These are phyloP conservation scores for Syrmaticus mikado DNA, from an alignment of 2,113 vertebrate species.

Conservation along the genomic window DNA sequence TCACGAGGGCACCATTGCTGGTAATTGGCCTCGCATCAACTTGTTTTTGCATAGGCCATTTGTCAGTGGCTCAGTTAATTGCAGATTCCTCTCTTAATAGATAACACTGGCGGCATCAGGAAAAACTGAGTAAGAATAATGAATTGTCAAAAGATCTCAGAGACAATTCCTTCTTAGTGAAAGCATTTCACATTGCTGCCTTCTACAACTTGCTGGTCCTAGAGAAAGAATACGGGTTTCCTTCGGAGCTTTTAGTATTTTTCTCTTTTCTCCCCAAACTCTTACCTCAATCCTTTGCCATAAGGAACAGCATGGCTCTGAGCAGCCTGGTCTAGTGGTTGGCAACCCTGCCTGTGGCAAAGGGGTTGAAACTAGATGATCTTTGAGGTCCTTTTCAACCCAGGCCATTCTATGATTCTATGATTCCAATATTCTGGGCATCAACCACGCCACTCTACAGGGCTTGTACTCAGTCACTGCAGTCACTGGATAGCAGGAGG, in stretches of 20 bases:
- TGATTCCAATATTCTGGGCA: neutral
- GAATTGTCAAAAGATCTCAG: neutral
- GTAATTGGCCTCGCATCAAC: neutral
- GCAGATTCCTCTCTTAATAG: neutral
- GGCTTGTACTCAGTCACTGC: neutral
- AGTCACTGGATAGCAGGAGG: neutral
- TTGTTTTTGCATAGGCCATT: neutral
- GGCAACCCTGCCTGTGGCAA: too few relatives aligned
- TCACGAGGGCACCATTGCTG: neutral
- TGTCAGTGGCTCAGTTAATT: neutral
- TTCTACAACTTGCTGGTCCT: neutral
- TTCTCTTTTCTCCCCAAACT: neutral
- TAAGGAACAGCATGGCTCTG: neutral
- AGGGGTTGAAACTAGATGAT: too few relatives aligned
- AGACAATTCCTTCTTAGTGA: neutral
- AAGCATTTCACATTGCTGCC: neutral
- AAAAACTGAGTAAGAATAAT: neutral
- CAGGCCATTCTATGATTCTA: too few relatives aligned
- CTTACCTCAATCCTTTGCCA: neutral
- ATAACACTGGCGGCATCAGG: neutral
- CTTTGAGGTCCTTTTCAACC: too few relatives aligned
- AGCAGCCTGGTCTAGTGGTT: too few relatives aligned
- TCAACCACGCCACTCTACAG: neutral
- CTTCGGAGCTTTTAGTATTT: neutral
- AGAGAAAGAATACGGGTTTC: neutral